Conservation (phyloP, 2,797 vertebrate species). For the Morus bassanus region DNA sequence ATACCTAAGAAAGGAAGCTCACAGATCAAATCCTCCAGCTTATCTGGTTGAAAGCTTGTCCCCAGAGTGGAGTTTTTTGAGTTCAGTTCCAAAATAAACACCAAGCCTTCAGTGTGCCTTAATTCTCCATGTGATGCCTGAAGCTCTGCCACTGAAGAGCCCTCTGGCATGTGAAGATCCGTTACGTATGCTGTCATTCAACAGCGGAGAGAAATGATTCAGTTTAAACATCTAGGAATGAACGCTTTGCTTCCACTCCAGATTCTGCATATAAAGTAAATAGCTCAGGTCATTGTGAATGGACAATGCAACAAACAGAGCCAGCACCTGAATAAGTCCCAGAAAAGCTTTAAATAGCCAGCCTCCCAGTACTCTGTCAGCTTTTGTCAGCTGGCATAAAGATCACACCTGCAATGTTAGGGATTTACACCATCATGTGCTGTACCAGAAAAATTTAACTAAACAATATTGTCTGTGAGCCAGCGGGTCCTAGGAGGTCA, state of each 20-base stretch:
- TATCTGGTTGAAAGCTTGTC: conserved; percentile 49
- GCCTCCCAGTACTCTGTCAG: background rate
- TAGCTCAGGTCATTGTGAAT: background rate
- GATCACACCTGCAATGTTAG: background rate
- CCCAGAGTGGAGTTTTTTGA: background rate
- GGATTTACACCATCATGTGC: background rate
- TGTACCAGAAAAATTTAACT: background rate
- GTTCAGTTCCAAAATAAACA: conserved; percentile 45
- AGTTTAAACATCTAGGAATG: background rate
- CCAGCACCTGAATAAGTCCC: background rate
- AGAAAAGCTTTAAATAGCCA: background rate
- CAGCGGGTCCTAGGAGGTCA: background rate
- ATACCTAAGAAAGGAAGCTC: conserved; percentile 34
- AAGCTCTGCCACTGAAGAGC: background rate
- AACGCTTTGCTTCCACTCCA: background rate
- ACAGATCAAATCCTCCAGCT: conserved; percentile 50
- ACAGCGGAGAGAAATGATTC: background rate
- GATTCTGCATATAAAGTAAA: background rate
- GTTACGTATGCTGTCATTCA: conserved; percentile 20
- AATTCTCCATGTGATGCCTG: conserved; percentile 28
- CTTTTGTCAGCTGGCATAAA: background rate
- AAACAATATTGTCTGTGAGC: background rate
- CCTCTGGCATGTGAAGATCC: background rate
- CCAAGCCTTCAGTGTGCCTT: background rate
- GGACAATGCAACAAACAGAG: background rate